phyloP scores from a whole-genome alignment of 1,140 invertebrate species.

The Akabosia matsudoensis region DNA sequence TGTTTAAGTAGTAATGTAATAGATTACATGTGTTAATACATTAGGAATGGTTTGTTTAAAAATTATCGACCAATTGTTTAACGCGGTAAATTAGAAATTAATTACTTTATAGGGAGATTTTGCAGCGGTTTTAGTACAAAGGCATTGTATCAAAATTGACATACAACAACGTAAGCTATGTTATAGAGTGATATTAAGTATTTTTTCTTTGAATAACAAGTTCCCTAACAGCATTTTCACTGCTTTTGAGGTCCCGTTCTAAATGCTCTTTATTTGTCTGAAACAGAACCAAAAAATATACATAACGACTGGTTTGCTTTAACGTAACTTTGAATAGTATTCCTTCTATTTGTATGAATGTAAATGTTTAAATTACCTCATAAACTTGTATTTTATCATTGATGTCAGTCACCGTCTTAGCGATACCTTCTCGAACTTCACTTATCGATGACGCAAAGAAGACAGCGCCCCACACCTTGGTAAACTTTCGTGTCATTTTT shows the following conservation, averaged over 20 bases:
- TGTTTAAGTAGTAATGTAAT: too few species aligned
- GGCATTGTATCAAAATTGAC: neutral
- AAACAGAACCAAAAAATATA: slow-evolving; percentile 47
- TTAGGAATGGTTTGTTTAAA: too few species aligned
- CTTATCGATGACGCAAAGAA: slow-evolving; percentile 69
- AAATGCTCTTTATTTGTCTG: slow-evolving; percentile 70
- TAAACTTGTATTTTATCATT: slow-evolving; percentile 70
- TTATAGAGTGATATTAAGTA: too few species aligned
- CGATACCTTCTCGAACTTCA: slow-evolving; percentile 63
- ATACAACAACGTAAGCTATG: too few species aligned
- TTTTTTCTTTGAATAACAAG: slow-evolving; percentile 68
- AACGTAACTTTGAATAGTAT: neutral
- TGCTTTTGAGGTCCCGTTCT: slow-evolving; percentile 74
- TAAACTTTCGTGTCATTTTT: slow-evolving; percentile 65
- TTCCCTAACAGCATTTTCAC: slow-evolving; percentile 78
- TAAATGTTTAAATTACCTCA: slow-evolving; percentile 55
- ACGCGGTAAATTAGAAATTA: too few species aligned
- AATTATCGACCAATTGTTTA: too few species aligned
- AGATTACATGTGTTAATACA: too few species aligned
- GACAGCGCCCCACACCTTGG: slow-evolving; percentile 77
- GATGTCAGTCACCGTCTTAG: slow-evolving; percentile 59
- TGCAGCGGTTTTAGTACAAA: slow-evolving; percentile 6
- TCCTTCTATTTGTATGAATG: neutral
- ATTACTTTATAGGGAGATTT: too few species aligned
- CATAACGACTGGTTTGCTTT: neutral